Evolutionary conservation across 2,888 invertebrate genomes (phyloP).

Genomic region (Torymus aiolomorphi): DNA sequence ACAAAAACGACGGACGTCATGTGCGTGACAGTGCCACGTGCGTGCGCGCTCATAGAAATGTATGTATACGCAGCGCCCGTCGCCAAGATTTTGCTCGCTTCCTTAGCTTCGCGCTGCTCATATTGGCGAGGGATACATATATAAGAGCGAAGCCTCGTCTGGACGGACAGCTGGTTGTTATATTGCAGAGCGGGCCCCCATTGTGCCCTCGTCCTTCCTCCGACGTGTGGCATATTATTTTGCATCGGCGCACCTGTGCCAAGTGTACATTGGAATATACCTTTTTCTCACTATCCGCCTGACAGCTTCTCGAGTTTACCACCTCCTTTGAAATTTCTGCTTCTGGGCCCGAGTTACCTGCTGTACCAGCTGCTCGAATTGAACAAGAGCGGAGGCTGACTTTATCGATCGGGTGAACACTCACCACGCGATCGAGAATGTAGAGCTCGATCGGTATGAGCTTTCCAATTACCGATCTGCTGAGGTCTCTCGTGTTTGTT

Average conservation of each 20-base stretch:
- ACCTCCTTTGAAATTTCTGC: not conserved
- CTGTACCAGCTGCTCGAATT: too few relatives aligned
- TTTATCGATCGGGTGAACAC: slow-evolving; percentile 33
- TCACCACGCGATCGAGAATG: slow-evolving; percentile 14
- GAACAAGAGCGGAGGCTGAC: too few relatives aligned
- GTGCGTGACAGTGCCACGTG: slow-evolving; percentile 49
- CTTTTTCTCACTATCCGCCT: not conserved
- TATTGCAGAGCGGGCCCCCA: not conserved
- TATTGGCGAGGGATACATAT: too few relatives aligned
- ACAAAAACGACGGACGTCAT: slow-evolving; percentile 46
- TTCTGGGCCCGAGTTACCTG: not conserved
- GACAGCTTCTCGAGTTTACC: not conserved
- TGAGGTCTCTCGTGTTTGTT: not conserved
- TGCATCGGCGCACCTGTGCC: slow-evolving; percentile 38
- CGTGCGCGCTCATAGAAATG: slow-evolving; percentile 32
- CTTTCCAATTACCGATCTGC: slow-evolving; percentile 1
- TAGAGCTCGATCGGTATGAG: slow-evolving; percentile 26
- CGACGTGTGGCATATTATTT: slow-evolving; percentile 28
- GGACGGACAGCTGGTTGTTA: slow-evolving; percentile 50
- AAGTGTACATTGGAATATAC: not conserved
- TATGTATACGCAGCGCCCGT: not conserved
- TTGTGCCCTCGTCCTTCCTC: slow-evolving; percentile 25
- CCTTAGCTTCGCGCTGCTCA: not conserved
- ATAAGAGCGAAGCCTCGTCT: slow-evolving; percentile 1
- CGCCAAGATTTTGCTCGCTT: slow-evolving; percentile 45